Evolutionary conservation across 1,140 invertebrate genomes (phyloP), one percentile per base, ranked within the genome.

Genomic region (Rhyzopertha dominica): DNA sequence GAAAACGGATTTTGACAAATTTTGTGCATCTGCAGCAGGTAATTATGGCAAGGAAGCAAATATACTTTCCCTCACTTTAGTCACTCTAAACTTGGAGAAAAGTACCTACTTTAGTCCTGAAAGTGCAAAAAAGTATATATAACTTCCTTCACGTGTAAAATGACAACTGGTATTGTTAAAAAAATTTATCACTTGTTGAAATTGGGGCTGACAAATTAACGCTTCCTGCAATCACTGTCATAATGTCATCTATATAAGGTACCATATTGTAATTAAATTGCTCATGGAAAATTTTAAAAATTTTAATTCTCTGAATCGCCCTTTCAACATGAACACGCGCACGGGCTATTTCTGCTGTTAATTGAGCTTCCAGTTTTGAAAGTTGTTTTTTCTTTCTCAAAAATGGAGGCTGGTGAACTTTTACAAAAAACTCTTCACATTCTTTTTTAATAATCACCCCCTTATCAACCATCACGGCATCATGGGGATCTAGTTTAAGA

Each of bases 381-480:
- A 45, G 29, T 19, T 45, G 43, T 9, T 10, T 23, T 13, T 39
- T 3, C 20, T 39, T 32, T 24, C 35, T 26, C 5, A 37, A 26
- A 38, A 45, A 38, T 29, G 43, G 43, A n/a, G 43, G 43, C 12
- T 16, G 1, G 16, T 28, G 5, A 2, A 45, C 26, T 37, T 18
- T 45, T 7, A 38, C 5, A 18, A 24, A 19, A 17, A 13, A 16
- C 19, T 38, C 34, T 45, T 45, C 34, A 38, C 32, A 37, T 29
- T 45, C 37, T 23, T 39, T 22, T 31, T 40, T 19, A 8, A 47
- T 40, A 12, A 24, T 2, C 2, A 47, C 12, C 2, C 38, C 38
- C 14, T 47, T 47, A 18, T 47, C 38, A 8, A 42, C 45, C 20
- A 47, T 24, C 1, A 47, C 10, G 2, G 20, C 37, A 34, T 47